phyloP scores from a whole-genome alignment of 2,113 vertebrate species.

The Gila orcuttii region DNA sequence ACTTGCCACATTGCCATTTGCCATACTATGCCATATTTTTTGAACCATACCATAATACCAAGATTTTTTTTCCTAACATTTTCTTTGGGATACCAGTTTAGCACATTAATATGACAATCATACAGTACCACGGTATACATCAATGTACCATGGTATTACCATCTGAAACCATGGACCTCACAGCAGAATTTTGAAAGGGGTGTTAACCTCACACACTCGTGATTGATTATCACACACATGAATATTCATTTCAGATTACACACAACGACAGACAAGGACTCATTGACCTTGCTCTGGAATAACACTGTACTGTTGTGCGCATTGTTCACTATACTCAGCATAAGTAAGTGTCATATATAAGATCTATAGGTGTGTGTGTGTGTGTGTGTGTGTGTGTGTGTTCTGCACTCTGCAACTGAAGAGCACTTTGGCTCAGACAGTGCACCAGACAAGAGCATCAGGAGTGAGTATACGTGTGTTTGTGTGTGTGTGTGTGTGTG shows the following conservation, averaged over 20 bases:
- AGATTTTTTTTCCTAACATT: no score
- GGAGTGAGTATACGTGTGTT: conserved; percentile 3
- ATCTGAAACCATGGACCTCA: neutral
- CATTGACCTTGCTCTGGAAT: conserved; percentile 21
- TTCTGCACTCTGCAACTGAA: neutral
- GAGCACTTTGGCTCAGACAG: conserved; percentile 17
- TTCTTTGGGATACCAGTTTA: neutral
- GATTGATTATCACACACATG: conserved; percentile 28
- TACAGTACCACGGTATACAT: neutral
- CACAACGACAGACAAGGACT: neutral
- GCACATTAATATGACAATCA: neutral
- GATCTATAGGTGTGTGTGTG: conserved; percentile 22
- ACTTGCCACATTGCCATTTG: no score
- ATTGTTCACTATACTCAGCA: conserved; percentile 1
- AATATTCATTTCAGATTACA: conserved; percentile 19
- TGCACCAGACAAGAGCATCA: conserved; percentile 13
- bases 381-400: neutral
- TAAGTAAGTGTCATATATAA: conserved; percentile 16
- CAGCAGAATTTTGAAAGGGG: neutral
- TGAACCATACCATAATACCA: neutral
- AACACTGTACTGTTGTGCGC: neutral
- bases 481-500: conserved; percentile 10
- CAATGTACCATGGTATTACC: neutral
- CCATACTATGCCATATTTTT: no score
- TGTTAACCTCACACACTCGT: neutral